phyloP scores from a whole-genome alignment of 2,797 vertebrate genomes.

The Poeciliopsis paucimaculata region DNA sequence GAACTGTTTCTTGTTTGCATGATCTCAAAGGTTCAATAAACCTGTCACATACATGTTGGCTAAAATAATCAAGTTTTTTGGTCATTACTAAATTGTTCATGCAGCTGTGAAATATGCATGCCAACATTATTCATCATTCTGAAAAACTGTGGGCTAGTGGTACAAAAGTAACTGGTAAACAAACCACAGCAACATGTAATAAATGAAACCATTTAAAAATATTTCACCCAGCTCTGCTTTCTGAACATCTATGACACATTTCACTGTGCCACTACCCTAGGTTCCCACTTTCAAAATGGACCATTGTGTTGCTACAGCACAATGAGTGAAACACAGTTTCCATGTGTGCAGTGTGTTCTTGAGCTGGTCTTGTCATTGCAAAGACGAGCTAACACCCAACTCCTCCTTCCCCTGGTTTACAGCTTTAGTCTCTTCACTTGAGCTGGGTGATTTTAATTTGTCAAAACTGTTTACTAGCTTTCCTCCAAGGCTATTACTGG shows the following conservation, averaged over 20 bases:
- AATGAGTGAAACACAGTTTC: slow-evolving; percentile 29
- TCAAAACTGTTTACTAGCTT: slow-evolving; percentile 86
- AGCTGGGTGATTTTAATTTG: slow-evolving; percentile 85
- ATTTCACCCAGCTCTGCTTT: slow-evolving; percentile 34
- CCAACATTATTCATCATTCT: slow-evolving; percentile 47
- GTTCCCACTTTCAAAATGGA: slow-evolving; percentile 38
- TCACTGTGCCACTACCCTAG: slow-evolving; percentile 37
- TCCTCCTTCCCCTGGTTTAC: slow-evolving; percentile 54
- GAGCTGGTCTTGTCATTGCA: slow-evolving; percentile 51
- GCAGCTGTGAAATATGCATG: slow-evolving; percentile 40
- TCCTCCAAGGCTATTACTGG: slow-evolving; percentile 82
- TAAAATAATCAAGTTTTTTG: slow-evolving; percentile 54
- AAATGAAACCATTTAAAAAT: slow-evolving; percentile 39
- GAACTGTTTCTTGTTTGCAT: neutral
- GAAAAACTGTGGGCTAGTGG: slow-evolving; percentile 35
- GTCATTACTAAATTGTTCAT: slow-evolving; percentile 62
- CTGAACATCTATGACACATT: slow-evolving; percentile 38
- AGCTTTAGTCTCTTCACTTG: slow-evolving; percentile 71
- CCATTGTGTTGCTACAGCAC: slow-evolving; percentile 36
- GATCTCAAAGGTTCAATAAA: neutral
- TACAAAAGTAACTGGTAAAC: slow-evolving; percentile 22
- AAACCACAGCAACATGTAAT: slow-evolving; percentile 25
- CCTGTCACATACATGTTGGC: slow-evolving; percentile 36
- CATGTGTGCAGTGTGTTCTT: slow-evolving; percentile 29
- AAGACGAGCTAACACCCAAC: slow-evolving; percentile 28